Percentiles rank a stretch among this genome's conserved stretches.
phyloP scores from a whole-genome alignment of 2,113 vertebrate genomes.

The Tragelaphus strepsiceros region DNA sequence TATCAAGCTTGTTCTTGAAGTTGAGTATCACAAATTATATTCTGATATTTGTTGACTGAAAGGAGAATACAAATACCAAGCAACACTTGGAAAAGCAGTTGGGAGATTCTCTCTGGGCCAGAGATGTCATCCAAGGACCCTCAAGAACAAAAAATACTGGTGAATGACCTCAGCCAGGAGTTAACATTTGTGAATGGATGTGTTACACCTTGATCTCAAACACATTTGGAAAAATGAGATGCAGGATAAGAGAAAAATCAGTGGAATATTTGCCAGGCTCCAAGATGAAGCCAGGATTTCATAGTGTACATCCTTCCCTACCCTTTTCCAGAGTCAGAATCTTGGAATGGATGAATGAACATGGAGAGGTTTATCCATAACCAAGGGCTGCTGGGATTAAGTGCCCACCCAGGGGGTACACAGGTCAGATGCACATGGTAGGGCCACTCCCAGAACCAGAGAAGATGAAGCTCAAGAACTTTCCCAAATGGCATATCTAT shows the following conservation, averaged over 20 bases:
- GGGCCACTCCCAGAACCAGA: not conserved
- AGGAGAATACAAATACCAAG: not conserved
- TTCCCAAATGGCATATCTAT: not conserved
- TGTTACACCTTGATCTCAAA: not conserved
- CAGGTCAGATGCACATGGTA: not conserved
- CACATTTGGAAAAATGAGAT: not conserved
- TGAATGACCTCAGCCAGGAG: not conserved
- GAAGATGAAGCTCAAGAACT: not conserved
- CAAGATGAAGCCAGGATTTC: not conserved
- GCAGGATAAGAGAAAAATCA: not conserved
- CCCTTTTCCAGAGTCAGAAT: not conserved
- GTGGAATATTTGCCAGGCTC: not conserved
- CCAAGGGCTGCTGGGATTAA: not conserved
- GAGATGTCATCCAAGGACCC: not conserved
- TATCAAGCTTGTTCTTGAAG: not conserved
- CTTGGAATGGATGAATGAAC: not conserved
- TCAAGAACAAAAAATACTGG: not conserved
- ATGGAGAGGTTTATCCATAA: not conserved
- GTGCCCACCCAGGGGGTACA: not conserved
- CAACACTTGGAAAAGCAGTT: not conserved
- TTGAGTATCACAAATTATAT: not conserved
- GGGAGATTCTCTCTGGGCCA: not conserved
- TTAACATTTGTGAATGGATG: not conserved
- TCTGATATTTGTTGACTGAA: not conserved
- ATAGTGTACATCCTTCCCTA: not conserved